Percentiles rank a stretch among this genome's conserved stretches.
phyloP scores from a whole-genome alignment of 2,797 vertebrate genomes.

The Falco biarmicus region DNA sequence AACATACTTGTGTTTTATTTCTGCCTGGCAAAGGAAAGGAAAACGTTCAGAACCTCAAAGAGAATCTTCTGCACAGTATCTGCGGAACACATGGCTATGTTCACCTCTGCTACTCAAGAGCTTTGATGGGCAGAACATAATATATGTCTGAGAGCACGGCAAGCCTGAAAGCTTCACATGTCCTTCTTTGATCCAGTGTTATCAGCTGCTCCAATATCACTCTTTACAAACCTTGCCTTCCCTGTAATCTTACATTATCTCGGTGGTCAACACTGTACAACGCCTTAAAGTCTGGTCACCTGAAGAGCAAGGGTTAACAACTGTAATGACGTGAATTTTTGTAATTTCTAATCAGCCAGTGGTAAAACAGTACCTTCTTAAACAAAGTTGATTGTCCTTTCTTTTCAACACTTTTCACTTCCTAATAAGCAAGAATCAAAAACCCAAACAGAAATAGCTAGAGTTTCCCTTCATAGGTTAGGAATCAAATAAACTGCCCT shows the following conservation, averaged over 20 bases:
- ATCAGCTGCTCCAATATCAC: background rate
- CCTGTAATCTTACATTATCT: background rate
- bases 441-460: background rate
- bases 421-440: background rate
- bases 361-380: background rate
- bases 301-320: background rate
- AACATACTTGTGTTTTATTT: background rate
- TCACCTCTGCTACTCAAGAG: background rate
- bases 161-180: background rate
- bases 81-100: background rate
- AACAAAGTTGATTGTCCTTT: background rate
- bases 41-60: background rate
- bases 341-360: background rate
- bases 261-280: background rate
- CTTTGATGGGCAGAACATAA: background rate
- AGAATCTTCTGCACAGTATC: background rate
- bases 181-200: background rate
- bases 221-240: background rate
- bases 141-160: background rate
- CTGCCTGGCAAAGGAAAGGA: background rate
- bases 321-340: background rate
- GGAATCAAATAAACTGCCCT: background rate
- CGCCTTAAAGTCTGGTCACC: background rate
- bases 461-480: background rate
- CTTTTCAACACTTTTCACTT: background rate